These are phyloP conservation scores for Lottia scabra DNA, from an alignment of 2,888 invertebrate species.

Conservation along the genomic window DNA sequence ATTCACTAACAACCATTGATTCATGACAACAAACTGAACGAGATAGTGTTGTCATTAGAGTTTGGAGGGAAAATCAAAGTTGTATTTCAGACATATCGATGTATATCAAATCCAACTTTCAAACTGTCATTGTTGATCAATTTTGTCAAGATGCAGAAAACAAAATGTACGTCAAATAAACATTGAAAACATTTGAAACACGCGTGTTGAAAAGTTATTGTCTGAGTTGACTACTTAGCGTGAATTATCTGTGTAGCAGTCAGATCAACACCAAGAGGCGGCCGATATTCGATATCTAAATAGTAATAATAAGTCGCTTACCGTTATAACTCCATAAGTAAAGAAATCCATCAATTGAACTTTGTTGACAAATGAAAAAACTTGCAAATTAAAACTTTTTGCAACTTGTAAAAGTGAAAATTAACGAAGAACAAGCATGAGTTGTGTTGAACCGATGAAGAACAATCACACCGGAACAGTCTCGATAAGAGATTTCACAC, in stretches of 20 bases:
- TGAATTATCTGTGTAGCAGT: constrained; percentile 6
- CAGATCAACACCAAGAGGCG: constrained; percentile 3
- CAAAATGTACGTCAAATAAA: constrained; percentile 2
- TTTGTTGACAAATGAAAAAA: not conserved
- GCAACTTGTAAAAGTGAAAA: not conserved
- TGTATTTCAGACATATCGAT: not conserved
- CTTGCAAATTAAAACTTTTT: not conserved
- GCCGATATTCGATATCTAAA: not conserved
- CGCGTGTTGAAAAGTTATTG: constrained; percentile 6
- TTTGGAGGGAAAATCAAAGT: constrained; percentile 7
- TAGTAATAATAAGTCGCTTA: not conserved
- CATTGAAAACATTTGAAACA: constrained; percentile 1
- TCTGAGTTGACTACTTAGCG: constrained; percentile 6
- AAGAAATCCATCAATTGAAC: constrained; percentile 6
- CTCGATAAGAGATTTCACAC: constrained; percentile 39
- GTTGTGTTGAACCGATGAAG: constrained; percentile 20
- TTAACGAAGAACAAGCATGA: constrained; percentile 7
- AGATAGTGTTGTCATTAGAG: not conserved
- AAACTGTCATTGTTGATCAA: too few species aligned
- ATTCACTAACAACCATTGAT: not conserved
- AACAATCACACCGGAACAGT: constrained; percentile 34
- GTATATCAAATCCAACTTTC: not conserved
- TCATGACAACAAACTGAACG: not conserved
- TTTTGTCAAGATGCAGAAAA: not conserved
- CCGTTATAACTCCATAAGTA: not conserved